Conservation (phyloP, 2,888 invertebrate species). For the Drosophila multiciliata region DNA sequence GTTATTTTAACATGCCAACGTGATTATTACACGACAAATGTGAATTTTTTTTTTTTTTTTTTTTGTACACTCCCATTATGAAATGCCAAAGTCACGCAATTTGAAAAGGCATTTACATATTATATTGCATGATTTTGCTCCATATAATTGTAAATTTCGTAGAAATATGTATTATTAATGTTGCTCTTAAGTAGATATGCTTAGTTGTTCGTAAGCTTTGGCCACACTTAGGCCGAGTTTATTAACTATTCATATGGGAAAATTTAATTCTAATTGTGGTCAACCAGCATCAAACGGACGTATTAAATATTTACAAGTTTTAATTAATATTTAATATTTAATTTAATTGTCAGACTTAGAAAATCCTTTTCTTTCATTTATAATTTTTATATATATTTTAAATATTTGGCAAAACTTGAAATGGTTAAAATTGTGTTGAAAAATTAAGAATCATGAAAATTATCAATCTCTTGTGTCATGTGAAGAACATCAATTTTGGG, state of each 20-base stretch:
- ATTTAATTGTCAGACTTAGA: not conserved
- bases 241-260: not conserved
- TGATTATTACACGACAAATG: constrained; percentile 39
- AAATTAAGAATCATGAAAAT: constrained; percentile 12
- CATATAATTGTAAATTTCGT: constrained; percentile 2
- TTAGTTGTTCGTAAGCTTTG: constrained; percentile 14
- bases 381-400: not conserved
- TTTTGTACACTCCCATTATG: constrained; percentile 5
- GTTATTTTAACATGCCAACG: constrained; percentile 59
- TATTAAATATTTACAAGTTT: constrained; percentile 26
- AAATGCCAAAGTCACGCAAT: constrained; percentile 47
- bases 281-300: not conserved
- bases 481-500: constrained; percentile 16
- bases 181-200: constrained; percentile 21
- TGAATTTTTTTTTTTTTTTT: constrained; percentile 9
- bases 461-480: constrained; percentile 13
- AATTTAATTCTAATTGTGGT: not conserved
- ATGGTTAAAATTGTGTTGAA: not conserved
- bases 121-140: constrained; percentile 38
- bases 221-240: not conserved
- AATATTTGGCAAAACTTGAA: not conserved
- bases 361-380: not conserved
- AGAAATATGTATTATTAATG: constrained; percentile 10
- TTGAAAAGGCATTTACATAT: constrained; percentile 43
- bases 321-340: not conserved